Percentiles rank a stretch among this genome's conserved stretches.
phyloP scores from a whole-genome alignment of 2,888 invertebrate species.

The Drosophila emarginata region DNA sequence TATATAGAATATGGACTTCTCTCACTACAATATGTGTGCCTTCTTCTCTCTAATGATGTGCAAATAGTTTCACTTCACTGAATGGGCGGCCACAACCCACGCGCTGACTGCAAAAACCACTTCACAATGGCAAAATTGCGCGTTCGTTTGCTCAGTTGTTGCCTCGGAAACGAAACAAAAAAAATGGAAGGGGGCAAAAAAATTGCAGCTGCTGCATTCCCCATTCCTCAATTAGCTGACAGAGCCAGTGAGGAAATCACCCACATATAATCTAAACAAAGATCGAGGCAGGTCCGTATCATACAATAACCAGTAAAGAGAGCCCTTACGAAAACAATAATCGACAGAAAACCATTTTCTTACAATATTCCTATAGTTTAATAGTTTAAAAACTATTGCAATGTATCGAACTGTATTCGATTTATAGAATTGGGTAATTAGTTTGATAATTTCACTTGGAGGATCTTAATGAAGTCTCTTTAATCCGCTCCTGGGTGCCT shows the following conservation, averaged over 20 bases:
- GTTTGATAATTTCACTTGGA: background rate
- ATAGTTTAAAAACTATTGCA: no score
- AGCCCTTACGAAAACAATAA: no score
- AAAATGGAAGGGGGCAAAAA: background rate
- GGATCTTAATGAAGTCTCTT: background rate
- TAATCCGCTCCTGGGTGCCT: slow-evolving; percentile 4
- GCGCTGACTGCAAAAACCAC: slow-evolving; percentile 3
- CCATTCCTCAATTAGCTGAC: slow-evolving; percentile 65
- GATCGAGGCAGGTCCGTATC: background rate
- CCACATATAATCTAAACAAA: background rate
- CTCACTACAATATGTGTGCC: background rate
- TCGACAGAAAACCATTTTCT: no score
- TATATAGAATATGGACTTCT: background rate
- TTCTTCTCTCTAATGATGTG: slow-evolving; percentile 60
- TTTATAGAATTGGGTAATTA: background rate
- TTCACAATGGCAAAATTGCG: background rate
- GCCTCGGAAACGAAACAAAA: slow-evolving; percentile 9
- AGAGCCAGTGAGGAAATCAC: slow-evolving; percentile 15
- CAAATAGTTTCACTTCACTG: slow-evolving; percentile 49
- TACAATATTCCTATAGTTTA: no score
- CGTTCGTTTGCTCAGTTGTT: slow-evolving; percentile 39
- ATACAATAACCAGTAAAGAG: no score
- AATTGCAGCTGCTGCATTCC: slow-evolving; percentile 17
- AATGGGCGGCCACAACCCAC: slow-evolving; percentile 11
- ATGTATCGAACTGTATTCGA: background rate